These are phyloP conservation scores for Protomyctophum bolini DNA, from an alignment of 2,113 vertebrate genomes.

Conservation along the genomic window DNA sequence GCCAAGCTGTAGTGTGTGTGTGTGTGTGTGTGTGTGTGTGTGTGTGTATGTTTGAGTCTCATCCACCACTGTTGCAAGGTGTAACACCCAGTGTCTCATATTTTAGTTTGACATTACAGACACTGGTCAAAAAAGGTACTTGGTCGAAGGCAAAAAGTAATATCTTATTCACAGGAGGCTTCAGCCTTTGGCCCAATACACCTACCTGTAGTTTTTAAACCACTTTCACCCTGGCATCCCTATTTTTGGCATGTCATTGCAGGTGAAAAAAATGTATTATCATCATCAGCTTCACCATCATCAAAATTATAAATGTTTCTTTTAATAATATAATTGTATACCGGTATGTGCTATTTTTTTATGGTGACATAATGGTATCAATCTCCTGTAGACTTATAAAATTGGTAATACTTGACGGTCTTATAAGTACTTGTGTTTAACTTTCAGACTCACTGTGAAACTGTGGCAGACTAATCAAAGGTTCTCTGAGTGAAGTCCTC, in stretches of 20 bases:
- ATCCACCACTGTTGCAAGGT: constrained; percentile 1
- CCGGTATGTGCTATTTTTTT: background rate
- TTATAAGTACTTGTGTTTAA: background rate
- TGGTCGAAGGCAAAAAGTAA: constrained; percentile 28
- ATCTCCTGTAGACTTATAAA: background rate
- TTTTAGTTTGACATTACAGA: constrained; percentile 29
- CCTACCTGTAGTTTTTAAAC: too few species aligned
- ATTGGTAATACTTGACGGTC: constrained; percentile 1
- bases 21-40: constrained; percentile 21
- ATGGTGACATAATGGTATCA: constrained; percentile 2
- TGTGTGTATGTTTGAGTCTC: constrained; percentile 22
- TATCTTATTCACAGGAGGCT: constrained; percentile 9
- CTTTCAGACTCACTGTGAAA: constrained; percentile 1
- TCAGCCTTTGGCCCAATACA: too few species aligned
- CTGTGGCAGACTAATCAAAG: background rate
- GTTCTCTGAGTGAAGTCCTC: background rate
- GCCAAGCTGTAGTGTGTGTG: constrained; percentile 11
- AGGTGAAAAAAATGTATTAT: too few species aligned
- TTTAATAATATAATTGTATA: too few species aligned
- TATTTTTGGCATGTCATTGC: too few species aligned
- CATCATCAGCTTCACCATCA: too few species aligned
- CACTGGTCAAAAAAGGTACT: constrained; percentile 26
- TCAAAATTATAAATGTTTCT: too few species aligned
- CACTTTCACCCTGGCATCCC: too few species aligned
- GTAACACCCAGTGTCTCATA: background rate